Evolutionary conservation across 2,888 invertebrate genomes (phyloP).

Genomic region (Petrolisthes cinctipes): DNA sequence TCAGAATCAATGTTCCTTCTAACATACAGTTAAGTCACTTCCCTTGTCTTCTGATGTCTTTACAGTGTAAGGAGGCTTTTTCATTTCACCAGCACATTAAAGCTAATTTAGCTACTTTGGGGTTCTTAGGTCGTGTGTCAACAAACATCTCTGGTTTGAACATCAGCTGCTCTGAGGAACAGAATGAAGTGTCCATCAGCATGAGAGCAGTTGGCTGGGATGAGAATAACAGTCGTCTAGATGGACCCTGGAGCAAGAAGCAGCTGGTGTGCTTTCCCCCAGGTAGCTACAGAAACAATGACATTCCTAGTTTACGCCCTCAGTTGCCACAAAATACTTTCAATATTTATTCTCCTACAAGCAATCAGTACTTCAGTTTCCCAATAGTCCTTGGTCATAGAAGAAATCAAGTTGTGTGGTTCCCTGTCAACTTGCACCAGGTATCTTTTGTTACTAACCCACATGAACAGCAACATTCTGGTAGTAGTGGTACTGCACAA

Average conservation of each 20-base stretch:
- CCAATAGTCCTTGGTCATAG: neutral
- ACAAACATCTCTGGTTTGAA: conserved; percentile 27
- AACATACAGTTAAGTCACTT: no score
- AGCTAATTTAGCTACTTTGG: no score
- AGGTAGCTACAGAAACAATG: conserved; percentile 45
- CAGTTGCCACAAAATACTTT: neutral
- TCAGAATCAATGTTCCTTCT: no score
- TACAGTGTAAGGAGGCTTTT: no score
- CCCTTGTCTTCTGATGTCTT: no score
- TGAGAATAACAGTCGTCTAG: conserved; percentile 22
- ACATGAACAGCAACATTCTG: neutral
- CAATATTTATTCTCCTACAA: conserved; percentile 10
- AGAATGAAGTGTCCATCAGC: conserved; percentile 23
- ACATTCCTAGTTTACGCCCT: conserved; percentile 22
- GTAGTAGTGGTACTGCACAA: neutral
- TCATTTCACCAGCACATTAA: no score
- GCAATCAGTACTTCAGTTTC: conserved; percentile 46
- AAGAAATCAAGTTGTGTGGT: neutral
- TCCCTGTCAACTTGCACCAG: neutral
- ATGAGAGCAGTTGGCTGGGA: conserved; percentile 34
- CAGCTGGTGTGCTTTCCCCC: conserved; percentile 30
- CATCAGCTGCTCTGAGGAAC: conserved; percentile 27
- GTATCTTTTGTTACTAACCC: neutral
- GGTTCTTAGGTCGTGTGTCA: conserved; percentile 11
- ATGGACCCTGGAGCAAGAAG: conserved; percentile 34